Evolutionary conservation across 1,140 invertebrate genomes (phyloP).

Genomic region (Platyscapa corneri): DNA sequence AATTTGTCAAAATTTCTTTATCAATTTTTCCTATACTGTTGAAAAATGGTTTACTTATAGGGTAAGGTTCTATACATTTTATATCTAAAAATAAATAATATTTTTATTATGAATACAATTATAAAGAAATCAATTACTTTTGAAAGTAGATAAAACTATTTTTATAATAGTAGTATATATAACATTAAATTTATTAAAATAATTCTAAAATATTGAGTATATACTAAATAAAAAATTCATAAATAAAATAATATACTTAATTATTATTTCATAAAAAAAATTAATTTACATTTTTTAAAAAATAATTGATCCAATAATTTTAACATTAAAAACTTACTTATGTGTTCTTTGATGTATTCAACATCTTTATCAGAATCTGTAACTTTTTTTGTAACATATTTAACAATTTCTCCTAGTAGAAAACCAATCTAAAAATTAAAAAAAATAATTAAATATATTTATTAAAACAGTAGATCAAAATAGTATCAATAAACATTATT

Average conservation of each 20-base stretch:
- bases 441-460: too few species aligned
- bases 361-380: constrained; percentile 79
- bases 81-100: constrained; percentile 69
- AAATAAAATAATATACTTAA: too few species aligned
- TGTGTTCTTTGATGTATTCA: constrained; percentile 76
- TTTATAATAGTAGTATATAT: constrained; percentile 3
- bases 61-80: constrained; percentile 75
- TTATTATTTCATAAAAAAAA: constrained; percentile 3
- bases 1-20: constrained; percentile 72
- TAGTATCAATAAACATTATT: too few species aligned
- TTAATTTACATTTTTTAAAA: neutral
- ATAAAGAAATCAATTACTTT: neutral
- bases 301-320: neutral
- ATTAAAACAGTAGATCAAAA: neutral
- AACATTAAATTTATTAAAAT: too few species aligned
- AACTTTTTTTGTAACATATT: constrained; percentile 78
- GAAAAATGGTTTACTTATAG: constrained; percentile 73
- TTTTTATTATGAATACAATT: neutral
- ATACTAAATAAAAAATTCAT: too few species aligned
- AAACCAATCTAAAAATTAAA: constrained; percentile 77
- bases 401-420: constrained; percentile 77
- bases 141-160: neutral
- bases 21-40: constrained; percentile 76
- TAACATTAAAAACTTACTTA: constrained; percentile 68
- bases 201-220: too few species aligned